A percentile compares a stretch with the other conserved stretches of the same genome.
These are phyloP conservation scores for Hyaena hyaena DNA, from an alignment of 2,113 vertebrate species.

Conservation along the genomic window DNA sequence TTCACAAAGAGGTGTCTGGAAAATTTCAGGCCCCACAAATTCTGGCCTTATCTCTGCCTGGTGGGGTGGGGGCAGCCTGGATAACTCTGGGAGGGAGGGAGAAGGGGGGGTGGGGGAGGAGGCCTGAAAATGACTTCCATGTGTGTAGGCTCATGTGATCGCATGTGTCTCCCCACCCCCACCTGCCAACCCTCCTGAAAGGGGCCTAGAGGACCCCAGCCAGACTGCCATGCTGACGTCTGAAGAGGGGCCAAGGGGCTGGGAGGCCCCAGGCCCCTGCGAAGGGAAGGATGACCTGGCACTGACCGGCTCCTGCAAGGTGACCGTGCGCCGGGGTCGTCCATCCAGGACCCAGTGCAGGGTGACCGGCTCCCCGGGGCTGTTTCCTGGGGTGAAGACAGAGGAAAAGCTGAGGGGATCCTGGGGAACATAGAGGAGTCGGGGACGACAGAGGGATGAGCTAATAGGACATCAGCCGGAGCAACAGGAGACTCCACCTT, in stretches of 20 bases:
- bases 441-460: neutral
- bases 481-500: neutral
- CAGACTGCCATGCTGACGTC: neutral
- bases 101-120: neutral
- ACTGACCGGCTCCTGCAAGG: constrained; percentile 67
- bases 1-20: neutral
- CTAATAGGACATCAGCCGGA: neutral
- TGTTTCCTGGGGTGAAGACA: constrained; percentile 47
- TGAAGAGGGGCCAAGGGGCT: neutral
- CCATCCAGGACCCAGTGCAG: constrained; percentile 68
- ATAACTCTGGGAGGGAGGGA: neutral
- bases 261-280: neutral
- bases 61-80: neutral
- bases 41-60: neutral
- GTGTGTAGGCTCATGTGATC: constrained; percentile 18
- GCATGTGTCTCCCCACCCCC: neutral
- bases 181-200: neutral
- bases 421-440: neutral
- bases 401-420: neutral
- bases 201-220: neutral
- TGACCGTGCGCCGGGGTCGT: neutral
- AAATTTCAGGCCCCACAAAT: neutral
- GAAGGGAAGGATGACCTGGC: neutral
- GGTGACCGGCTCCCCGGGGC: constrained; percentile 60
- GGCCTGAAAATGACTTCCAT: constrained; percentile 67